Base-by-base conservation (phyloP, 2,888 invertebrate genomes). In the Tachina fera region DNA sequence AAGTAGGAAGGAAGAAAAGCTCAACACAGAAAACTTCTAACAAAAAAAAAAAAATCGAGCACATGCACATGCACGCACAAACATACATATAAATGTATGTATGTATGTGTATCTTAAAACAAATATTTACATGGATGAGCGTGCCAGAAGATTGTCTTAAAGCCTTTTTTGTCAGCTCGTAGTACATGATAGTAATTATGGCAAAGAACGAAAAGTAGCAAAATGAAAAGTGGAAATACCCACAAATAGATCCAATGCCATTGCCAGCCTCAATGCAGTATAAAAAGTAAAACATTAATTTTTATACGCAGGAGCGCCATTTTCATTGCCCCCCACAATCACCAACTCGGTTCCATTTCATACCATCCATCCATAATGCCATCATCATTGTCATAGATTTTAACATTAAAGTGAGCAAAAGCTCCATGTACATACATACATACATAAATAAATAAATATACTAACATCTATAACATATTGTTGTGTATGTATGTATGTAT, bases 261-360 rank as follows among this genome's bases (percentile, higher is more conserved):
- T 90, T 90, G 91, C 90, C 90, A 91, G 88, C 91, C 91, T 90
- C 91, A 90, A 89, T 91, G 88, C 88, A 88, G 87, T 83, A 61
- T 67, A 61, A 47, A 65, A 70, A 77, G 56, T 41, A 39, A 31
- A 31, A 31, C 51, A 78, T n/a, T 58, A 45, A 9, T 51, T 39
- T 47, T 56, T 77, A 49, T 72, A 86, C 85, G 79, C 83, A 83
- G 75, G 67, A 79, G 72, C 71, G 8, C 16, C 75, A 71, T 11
- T 76, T 65, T 45, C 67, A 53, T 60, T 68, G 53, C 41, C 43
- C 49, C 63, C 31, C 74, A 13, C 61, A n/a, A n/a, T 47, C 58
- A n/a, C 47, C 68, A 75, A 6, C 63, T 19, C 43, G n/a, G 16
- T 31, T n/a, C 16, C 16, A 56, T 19, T 22, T n/a, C 49, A 5